Conservation (phyloP, 2,113 vertebrate genomes). For the Chlamydotis undulata region DNA sequence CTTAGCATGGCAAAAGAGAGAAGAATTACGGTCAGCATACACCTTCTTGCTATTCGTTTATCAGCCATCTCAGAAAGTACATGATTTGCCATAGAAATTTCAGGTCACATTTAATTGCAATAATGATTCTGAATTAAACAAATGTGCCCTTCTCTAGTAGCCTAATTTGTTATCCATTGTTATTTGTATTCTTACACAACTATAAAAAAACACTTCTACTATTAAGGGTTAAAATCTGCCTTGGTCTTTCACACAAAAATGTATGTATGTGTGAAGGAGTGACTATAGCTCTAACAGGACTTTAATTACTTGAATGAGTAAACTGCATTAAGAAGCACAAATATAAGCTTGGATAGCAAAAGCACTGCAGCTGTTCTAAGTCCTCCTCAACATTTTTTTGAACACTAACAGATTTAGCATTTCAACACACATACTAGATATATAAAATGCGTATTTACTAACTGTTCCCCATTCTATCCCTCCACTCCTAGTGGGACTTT, state of each 20-base stretch:
- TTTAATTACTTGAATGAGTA: not conserved
- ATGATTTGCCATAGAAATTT: not conserved
- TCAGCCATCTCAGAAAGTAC: not conserved
- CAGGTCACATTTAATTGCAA: not conserved
- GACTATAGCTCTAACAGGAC: not conserved
- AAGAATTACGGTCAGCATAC: not conserved
- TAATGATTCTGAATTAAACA: not conserved
- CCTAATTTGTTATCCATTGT: not conserved
- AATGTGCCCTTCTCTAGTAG: not conserved
- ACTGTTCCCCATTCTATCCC: not conserved
- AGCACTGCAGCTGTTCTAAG: not conserved
- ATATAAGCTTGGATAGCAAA: not conserved
- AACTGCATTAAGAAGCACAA: not conserved
- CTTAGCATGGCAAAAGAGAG: not conserved
- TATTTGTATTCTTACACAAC: not conserved
- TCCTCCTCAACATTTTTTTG: not conserved
- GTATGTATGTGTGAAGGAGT: not conserved
- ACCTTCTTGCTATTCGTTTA: not conserved
- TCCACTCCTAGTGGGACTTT: not conserved
- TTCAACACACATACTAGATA: not conserved
- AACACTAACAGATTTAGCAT: not conserved
- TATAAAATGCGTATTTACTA: not conserved
- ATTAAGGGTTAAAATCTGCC: not conserved
- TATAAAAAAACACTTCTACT: not conserved
- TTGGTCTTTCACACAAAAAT: not conserved